A percentile compares a stretch with the other conserved stretches of the same genome.
Evolutionary conservation across 2,888 invertebrate genomes (phyloP).

Genomic region (Mythimna albipuncta): DNA sequence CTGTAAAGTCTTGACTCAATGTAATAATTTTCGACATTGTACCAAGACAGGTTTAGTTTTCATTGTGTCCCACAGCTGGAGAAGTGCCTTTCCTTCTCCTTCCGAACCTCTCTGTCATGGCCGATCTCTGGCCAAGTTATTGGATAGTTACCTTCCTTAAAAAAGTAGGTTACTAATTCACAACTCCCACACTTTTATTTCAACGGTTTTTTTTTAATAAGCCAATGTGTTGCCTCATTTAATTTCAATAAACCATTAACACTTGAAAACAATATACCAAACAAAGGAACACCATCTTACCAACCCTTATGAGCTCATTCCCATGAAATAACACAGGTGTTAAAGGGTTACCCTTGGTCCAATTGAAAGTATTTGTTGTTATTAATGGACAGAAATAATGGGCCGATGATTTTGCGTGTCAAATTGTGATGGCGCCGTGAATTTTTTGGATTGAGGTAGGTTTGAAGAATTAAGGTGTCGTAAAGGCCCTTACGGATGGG

Average conservation of each 20-base stretch:
- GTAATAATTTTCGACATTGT: too few relatives aligned
- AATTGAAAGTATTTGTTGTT: constrained; percentile 35
- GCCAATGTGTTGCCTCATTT: constrained; percentile 29
- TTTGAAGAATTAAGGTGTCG: neutral
- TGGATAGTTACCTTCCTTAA: neutral
- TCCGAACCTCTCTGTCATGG: too few relatives aligned
- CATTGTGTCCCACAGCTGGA: too few relatives aligned
- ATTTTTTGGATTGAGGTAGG: constrained; percentile 3
- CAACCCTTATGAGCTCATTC: constrained; percentile 63
- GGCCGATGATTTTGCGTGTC: constrained; percentile 56
- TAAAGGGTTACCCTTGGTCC: constrained; percentile 57
- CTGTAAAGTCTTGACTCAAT: too few relatives aligned
- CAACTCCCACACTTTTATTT: neutral
- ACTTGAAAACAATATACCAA: constrained; percentile 30
- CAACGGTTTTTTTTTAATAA: neutral
- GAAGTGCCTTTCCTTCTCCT: too few relatives aligned
- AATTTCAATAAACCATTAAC: constrained; percentile 25
- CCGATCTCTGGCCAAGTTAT: too few relatives aligned
- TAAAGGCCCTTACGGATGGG: neutral
- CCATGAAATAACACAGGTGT: constrained; percentile 72
- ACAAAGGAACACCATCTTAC: constrained; percentile 54
- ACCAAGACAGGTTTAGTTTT: too few relatives aligned
- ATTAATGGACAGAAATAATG: constrained; percentile 49
- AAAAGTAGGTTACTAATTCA: neutral
- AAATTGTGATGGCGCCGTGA: constrained; percentile 28